These are phyloP conservation scores for Hyalella azteca DNA, from an alignment of 2,888 invertebrate species.

Conservation along the genomic window DNA sequence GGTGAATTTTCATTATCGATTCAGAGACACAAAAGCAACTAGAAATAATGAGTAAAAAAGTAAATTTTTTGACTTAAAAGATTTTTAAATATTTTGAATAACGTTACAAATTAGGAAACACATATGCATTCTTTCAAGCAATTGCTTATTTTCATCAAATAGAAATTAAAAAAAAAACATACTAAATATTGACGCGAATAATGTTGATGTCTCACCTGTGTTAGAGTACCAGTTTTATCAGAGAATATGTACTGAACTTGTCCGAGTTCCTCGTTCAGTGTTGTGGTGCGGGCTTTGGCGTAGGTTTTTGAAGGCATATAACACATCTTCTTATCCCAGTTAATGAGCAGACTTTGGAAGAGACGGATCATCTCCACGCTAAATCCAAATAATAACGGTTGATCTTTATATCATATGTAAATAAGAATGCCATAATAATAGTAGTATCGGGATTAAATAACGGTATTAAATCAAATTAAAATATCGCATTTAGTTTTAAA, in stretches of 20 bases:
- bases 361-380: constrained; percentile 91
- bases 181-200: no score
- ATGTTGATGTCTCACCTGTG: constrained; percentile 72
- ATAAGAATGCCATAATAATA: no score
- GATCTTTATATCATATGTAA: no score
- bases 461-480: no score
- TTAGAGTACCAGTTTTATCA: constrained; percentile 99
- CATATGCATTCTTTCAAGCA: not conserved
- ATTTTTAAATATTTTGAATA: not conserved
- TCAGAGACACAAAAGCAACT: not conserved
- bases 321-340: constrained; percentile 99
- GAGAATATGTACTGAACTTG: constrained; percentile 99
- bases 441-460: no score
- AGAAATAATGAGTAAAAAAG: not conserved
- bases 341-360: constrained; percentile 96
- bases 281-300: constrained; percentile 95
- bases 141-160: constrained; percentile 37
- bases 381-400: not conserved
- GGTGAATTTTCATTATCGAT: no score
- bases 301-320: constrained; percentile 74
- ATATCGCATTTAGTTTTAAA: no score
- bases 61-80: not conserved
- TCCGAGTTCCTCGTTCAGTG: constrained; percentile 96
- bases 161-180: not conserved
- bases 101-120: not conserved